A percentile compares a stretch with the other conserved stretches of the same genome.
phyloP scores from a whole-genome alignment of 2,888 invertebrate species.

The Hetaerina titia region DNA sequence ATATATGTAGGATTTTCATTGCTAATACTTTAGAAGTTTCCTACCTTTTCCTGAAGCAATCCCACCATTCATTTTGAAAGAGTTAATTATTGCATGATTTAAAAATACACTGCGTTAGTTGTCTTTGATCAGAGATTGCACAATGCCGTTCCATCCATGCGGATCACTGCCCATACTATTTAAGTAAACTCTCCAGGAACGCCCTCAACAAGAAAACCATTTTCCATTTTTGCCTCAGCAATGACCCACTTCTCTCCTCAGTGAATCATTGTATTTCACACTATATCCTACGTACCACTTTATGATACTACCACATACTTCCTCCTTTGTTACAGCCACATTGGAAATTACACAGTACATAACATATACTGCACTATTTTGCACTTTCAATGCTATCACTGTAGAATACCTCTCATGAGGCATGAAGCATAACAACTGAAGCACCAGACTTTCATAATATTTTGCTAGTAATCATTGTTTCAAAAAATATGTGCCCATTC shows the following conservation, averaged over 20 bases:
- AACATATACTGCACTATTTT: neutral
- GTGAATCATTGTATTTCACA: neutral
- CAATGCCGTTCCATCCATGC: neutral
- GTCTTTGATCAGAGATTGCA: neutral
- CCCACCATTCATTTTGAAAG: neutral
- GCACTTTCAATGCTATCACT: neutral
- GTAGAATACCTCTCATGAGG: neutral
- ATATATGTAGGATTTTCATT: neutral
- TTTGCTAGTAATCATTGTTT: neutral
- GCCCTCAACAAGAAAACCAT: neutral
- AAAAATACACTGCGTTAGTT: neutral
- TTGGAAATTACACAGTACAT: neutral
- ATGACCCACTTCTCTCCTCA: neutral
- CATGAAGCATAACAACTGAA: neutral
- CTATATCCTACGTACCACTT: neutral
- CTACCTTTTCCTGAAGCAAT: neutral
- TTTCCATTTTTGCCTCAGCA: neutral
- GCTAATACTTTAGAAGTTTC: neutral
- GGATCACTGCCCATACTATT: neutral
- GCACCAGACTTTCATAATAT: neutral
- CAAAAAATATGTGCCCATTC: slow-evolving; percentile 28
- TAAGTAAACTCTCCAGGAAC: neutral
- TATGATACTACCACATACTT: neutral
- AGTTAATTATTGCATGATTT: neutral
- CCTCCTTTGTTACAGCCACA: neutral